Percentiles rank a stretch among this genome's conserved stretches.
These are phyloP conservation scores for Clupea harengus DNA, from an alignment of 2,113 vertebrate species.

Conservation along the genomic window DNA sequence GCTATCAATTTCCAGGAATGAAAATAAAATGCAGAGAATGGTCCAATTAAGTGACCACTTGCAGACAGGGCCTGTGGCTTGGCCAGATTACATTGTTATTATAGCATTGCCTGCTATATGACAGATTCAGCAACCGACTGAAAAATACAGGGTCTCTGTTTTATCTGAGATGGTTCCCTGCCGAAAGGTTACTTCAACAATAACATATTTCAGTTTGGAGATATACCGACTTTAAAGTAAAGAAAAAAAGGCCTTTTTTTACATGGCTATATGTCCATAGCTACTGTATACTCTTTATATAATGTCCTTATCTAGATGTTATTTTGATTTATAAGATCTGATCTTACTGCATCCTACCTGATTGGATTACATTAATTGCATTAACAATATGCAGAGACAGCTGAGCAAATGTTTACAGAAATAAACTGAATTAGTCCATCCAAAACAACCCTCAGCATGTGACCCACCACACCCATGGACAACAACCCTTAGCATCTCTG, in stretches of 20 bases:
- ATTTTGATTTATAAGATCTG: background rate
- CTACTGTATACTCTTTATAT: too few species aligned
- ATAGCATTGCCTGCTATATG: background rate
- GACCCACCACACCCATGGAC: background rate
- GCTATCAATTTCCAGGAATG: background rate
- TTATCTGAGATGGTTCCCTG: background rate
- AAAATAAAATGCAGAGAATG: background rate
- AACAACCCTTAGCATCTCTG: background rate
- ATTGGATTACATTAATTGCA: background rate
- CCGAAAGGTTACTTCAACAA: background rate
- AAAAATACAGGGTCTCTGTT: background rate
- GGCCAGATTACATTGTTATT: background rate
- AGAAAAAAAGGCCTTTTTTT: too few species aligned
- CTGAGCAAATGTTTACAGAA: background rate
- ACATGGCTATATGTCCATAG: too few species aligned
- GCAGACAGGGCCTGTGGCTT: background rate
- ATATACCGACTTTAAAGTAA: too few species aligned
- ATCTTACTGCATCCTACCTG: background rate
- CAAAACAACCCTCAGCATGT: background rate
- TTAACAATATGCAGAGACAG: background rate
- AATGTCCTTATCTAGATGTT: too few species aligned
- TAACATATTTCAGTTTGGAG: background rate
- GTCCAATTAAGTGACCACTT: background rate
- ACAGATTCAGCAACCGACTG: background rate
- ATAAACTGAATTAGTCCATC: background rate